These are phyloP conservation scores for Chelon labrosus DNA, from an alignment of 2,797 vertebrate species.

Conservation along the genomic window DNA sequence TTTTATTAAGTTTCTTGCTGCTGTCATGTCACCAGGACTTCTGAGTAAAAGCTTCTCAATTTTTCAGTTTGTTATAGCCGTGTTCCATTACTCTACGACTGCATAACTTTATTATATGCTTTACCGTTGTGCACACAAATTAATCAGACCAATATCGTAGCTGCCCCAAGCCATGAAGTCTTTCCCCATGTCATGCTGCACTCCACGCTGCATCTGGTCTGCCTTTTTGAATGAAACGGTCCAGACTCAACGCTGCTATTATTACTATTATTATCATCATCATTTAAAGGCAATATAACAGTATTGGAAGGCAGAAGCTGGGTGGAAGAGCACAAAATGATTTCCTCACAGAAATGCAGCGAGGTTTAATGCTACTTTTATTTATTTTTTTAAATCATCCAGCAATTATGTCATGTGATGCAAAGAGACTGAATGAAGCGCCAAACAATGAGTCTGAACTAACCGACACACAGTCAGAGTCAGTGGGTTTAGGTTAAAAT, in stretches of 20 bases:
- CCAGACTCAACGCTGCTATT: constrained; percentile 5
- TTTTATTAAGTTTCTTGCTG: neutral
- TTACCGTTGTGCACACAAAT: constrained; percentile 23
- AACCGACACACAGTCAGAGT: neutral
- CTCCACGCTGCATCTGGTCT: constrained; percentile 2
- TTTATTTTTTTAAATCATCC: constrained; percentile 1
- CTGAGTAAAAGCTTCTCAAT: neutral
- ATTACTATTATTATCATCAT: constrained; percentile 11
- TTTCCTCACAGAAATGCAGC: constrained; percentile 16
- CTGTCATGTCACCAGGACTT: neutral
- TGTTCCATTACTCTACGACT: constrained; percentile 3
- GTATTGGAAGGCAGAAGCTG: constrained; percentile 19
- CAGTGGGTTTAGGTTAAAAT: neutral
- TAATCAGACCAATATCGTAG: constrained; percentile 22
- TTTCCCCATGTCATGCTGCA: neutral
- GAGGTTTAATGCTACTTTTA: neutral
- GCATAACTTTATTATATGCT: neutral
- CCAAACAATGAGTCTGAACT: neutral
- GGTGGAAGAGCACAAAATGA: constrained; percentile 16
- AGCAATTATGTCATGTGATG: constrained; percentile 12
- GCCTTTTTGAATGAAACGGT: constrained; percentile 2
- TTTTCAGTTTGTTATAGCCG: neutral
- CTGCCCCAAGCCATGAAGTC: neutral
- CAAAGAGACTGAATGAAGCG: neutral
- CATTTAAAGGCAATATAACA: constrained; percentile 30